These are phyloP conservation scores for Papilio protenor DNA, from an alignment of 2,888 invertebrate genomes.

Conservation along the genomic window DNA sequence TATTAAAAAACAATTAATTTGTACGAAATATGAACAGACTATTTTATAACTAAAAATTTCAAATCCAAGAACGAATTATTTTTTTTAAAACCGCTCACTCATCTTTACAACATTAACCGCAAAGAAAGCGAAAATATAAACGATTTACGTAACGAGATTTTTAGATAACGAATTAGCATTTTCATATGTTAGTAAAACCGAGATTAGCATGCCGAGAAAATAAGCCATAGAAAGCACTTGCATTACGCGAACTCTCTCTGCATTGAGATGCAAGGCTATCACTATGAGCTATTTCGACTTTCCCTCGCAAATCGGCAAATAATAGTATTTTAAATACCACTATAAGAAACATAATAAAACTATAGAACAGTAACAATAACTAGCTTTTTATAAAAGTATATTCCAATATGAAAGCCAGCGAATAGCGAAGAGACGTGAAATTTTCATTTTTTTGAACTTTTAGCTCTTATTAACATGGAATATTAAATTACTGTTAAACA, in stretches of 20 bases:
- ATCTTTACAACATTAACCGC: background rate
- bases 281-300: conserved; percentile 26
- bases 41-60: background rate
- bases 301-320: conserved; percentile 28
- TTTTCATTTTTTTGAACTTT: too few species aligned
- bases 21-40: background rate
- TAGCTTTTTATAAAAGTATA: background rate
- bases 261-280: conserved; percentile 32
- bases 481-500: too few species aligned
- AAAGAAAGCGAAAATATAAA: conserved; percentile 1
- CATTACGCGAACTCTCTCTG: conserved; percentile 29
- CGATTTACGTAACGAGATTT: conserved; percentile 28
- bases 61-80: background rate
- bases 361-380: conserved; percentile 1
- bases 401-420: background rate
- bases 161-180: conserved; percentile 29
- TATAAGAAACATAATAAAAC: background rate
- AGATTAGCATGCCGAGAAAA: conserved; percentile 11
- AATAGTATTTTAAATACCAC: conserved; percentile 16
- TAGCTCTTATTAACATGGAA: too few species aligned
- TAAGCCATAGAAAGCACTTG: conserved; percentile 28
- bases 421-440: too few species aligned
- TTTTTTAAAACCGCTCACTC: background rate
- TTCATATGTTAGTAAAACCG: background rate
- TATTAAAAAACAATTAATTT: background rate